Evolutionary conservation across 2,888 invertebrate genomes (phyloP).

Genomic region (Ariolimax columbianus): DNA sequence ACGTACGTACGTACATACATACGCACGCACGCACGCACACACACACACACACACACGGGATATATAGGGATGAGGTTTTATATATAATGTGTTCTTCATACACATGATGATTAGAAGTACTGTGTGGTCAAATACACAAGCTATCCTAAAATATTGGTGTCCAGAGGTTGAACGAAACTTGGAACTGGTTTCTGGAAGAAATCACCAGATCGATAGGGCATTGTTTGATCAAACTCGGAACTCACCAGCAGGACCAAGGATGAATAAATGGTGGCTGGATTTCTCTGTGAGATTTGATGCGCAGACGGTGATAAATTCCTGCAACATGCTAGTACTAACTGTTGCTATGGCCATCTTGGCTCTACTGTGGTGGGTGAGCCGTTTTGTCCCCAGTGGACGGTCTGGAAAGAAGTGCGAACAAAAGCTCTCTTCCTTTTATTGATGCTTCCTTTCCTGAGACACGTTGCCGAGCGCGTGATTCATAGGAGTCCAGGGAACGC

Average conservation of each 20-base stretch:
- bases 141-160: too few species aligned
- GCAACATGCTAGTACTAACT: constrained; percentile 18
- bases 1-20: too few species aligned
- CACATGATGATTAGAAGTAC: too few species aligned
- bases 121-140: too few species aligned
- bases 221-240: background rate
- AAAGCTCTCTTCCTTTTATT: constrained; percentile 35
- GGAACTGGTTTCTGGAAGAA: too few species aligned
- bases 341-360: constrained; percentile 9
- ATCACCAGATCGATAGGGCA: background rate
- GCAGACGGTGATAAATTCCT: background rate
- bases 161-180: too few species aligned
- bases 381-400: background rate
- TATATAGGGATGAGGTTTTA: too few species aligned
- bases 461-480: constrained; percentile 21
- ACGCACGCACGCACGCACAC: too few species aligned
- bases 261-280: constrained; percentile 14
- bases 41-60: too few species aligned
- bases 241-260: background rate
- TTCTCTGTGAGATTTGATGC: background rate
- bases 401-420: constrained; percentile 1
- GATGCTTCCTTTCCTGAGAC: constrained; percentile 13
- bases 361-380: background rate
- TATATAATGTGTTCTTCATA: too few species aligned
- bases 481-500: constrained; percentile 40